Conservation (phyloP, 1,140 invertebrate genomes). For the Pogonomyrmex barbatus region DNA sequence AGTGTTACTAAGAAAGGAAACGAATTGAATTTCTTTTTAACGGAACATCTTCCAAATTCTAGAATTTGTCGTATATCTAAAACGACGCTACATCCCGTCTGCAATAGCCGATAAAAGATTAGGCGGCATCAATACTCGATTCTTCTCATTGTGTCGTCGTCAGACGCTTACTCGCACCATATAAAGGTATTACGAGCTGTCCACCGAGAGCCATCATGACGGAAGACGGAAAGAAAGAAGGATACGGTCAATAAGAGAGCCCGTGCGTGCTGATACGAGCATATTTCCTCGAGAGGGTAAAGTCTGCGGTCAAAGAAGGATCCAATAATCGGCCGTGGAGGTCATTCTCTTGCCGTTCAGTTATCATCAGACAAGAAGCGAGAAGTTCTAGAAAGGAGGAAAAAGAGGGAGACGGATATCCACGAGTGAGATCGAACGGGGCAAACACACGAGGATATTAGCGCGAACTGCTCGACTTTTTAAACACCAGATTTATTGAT, state of each 20-base stretch:
- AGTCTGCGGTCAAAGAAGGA: conserved; percentile 79
- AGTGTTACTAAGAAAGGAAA: not conserved
- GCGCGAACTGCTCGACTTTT: conserved; percentile 28
- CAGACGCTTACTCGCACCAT: conserved; percentile 26
- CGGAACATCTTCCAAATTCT: not conserved
- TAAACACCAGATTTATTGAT: conserved; percentile 43
- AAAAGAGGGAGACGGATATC: not conserved
- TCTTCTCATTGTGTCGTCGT: conserved; percentile 58
- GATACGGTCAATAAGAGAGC: conserved; percentile 76
- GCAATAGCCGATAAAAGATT: conserved; percentile 19
- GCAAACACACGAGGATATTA: conserved; percentile 65
- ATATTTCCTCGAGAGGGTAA: conserved; percentile 80
- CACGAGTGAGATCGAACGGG: conserved; percentile 28
- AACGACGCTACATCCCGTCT: not conserved
- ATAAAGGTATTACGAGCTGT: conserved; percentile 71
- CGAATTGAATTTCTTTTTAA: not conserved
- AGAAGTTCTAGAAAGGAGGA: not conserved
- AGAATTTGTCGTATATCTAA: conserved; percentile 9
- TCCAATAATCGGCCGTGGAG: conserved; percentile 76
- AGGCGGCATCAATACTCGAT: conserved; percentile 27
- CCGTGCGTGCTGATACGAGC: conserved; percentile 81
- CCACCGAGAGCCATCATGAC: conserved; percentile 36
- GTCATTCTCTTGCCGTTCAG: conserved; percentile 9
- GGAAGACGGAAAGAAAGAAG: conserved; percentile 42
- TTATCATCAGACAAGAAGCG: conserved; percentile 50